A percentile compares a stretch with the other conserved stretches of the same genome.
These are phyloP conservation scores for Hycleus cichorii DNA, from an alignment of 1,140 invertebrate species.

Conservation along the genomic window DNA sequence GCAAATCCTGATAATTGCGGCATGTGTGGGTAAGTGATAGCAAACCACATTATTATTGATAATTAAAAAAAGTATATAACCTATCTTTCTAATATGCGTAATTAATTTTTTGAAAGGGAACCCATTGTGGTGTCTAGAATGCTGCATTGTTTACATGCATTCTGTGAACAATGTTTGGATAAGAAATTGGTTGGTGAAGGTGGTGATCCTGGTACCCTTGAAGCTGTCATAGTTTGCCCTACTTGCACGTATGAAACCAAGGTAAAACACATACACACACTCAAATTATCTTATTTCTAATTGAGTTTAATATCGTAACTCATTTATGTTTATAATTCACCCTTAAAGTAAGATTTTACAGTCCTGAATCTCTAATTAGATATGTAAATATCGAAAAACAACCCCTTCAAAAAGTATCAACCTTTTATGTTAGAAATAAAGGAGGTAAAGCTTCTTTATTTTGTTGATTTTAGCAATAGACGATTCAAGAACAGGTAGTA, in stretches of 20 bases:
- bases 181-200: conserved; percentile 66
- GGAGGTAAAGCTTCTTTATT: no score
- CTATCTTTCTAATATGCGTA: neutral
- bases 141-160: conserved; percentile 86
- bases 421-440: no score
- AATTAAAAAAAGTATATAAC: neutral
- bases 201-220: conserved; percentile 52
- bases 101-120: conserved; percentile 42
- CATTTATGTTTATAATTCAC: no score
- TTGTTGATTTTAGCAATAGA: no score
- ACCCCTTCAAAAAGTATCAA: no score
- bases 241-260: conserved; percentile 77
- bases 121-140: conserved; percentile 74
- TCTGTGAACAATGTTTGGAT: conserved; percentile 82
- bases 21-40: conserved; percentile 36
- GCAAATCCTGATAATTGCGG: conserved; percentile 39
- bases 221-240: conserved; percentile 59
- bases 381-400: no score
- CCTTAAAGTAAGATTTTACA: no score
- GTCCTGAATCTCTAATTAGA: no score
- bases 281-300: no score
- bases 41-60: neutral
- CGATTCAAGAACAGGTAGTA: no score
- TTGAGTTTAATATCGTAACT: no score
- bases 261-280: conserved; percentile 39